These are phyloP conservation scores for Phytoseiulus persimilis DNA, from an alignment of 2,888 invertebrate species.

Conservation along the genomic window DNA sequence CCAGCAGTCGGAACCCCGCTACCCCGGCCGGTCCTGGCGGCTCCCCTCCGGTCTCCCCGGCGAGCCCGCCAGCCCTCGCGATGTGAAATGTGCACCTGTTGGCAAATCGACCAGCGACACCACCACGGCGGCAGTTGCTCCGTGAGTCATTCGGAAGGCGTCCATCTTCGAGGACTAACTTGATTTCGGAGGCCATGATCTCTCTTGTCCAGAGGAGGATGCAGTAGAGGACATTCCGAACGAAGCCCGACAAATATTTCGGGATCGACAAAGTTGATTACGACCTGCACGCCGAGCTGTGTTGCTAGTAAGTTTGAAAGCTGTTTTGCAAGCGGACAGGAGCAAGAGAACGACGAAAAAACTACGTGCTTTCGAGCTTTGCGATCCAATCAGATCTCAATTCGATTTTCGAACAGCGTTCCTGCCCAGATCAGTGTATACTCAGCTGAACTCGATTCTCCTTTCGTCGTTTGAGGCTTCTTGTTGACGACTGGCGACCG, in stretches of 20 bases:
- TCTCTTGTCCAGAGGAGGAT: not conserved
- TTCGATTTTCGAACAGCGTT: not conserved
- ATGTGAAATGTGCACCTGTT: not conserved
- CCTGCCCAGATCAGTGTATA: not conserved
- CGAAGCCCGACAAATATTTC: not conserved
- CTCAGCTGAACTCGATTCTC: no score
- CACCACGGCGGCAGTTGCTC: not conserved
- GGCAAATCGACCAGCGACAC: not conserved
- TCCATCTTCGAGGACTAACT: not conserved
- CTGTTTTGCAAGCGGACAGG: not conserved
- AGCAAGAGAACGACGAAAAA: not conserved
- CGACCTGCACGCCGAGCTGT: not conserved
- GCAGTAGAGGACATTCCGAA: not conserved
- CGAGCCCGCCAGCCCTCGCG: not conserved
- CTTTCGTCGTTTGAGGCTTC: no score
- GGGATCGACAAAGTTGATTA: not conserved
- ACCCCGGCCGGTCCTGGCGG: not conserved
- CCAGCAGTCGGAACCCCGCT: not conserved
- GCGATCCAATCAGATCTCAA: not conserved
- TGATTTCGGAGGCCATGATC: not conserved
- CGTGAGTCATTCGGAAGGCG: not conserved
- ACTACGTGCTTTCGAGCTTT: not conserved
- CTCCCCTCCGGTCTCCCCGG: not conserved
- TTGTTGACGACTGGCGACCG: no score
- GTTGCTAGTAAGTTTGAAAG: not conserved